Conservation (phyloP, 2,113 vertebrate species). For the Acrocephalus arundinaceus region DNA sequence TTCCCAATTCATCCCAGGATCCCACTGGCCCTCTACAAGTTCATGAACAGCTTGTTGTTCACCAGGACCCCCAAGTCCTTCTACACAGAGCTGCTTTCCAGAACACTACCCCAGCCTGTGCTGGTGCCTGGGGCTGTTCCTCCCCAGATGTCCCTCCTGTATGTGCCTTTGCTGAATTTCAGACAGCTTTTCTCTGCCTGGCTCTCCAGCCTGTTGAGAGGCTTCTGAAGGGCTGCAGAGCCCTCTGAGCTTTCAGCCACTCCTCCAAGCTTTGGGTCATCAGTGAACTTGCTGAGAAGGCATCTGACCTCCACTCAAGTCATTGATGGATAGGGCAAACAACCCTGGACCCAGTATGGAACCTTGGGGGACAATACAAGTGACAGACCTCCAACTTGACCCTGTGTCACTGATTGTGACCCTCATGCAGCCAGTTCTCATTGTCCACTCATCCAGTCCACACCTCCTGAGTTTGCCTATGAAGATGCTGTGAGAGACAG, state of each 20-base stretch:
- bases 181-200: not conserved
- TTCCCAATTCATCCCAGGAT: not conserved
- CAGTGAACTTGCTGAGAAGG: not conserved
- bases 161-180: not conserved
- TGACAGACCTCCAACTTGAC: not conserved
- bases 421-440: not conserved
- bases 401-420: not conserved
- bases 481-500: not conserved
- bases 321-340: too few relatives aligned
- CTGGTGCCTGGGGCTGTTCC: not conserved
- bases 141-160: not conserved
- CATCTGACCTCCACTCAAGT: not conserved
- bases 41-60: not conserved
- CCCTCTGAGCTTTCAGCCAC: accelerated
- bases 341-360: not conserved
- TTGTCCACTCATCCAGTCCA: not conserved
- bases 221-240: not conserved
- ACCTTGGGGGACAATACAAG: not conserved
- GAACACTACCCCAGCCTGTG: not conserved
- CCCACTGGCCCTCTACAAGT: too few relatives aligned
- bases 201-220: accelerated
- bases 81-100: not conserved
- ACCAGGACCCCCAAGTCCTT: not conserved
- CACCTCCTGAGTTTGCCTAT: not conserved
- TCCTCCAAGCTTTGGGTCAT: not conserved